Base-by-base conservation (phyloP, 2,797 vertebrate species). In the Cheirogaleus major region DNA sequence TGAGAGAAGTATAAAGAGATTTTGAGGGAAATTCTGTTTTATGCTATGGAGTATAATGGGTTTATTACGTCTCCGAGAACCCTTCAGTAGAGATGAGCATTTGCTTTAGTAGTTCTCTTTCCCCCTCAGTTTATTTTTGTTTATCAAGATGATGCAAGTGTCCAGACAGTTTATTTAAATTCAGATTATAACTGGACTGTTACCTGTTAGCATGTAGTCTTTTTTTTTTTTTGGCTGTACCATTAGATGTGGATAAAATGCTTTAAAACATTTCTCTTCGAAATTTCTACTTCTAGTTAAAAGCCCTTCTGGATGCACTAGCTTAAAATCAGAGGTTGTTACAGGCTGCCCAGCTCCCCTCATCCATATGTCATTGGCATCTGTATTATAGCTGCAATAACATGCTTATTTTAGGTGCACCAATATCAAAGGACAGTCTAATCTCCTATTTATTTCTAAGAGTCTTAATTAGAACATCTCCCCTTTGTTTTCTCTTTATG, bases 231-330 rank as follows among this genome's bases (percentile, higher is more conserved):
- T 92, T 78, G 41, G 50, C 10, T 65, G n/a, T 35, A 41, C 38
- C 70, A 22, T 59, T 89, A 80, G n/a, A 15, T n/a, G 12, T 84
- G 22, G 57, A 35, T 93, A 70, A 65, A 93, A 80, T 69, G 17
- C 32, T 96, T 78, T 70, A 75, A 83, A 84, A 25, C 30, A 57
- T 95, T 90, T 93, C 27, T 87, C 57, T 78, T 78, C 4, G n/a
- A 78, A 87, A 69, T 91, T 30, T 78, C 7, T 84, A 22, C 76
- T 52, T 79, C 14, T 55, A n/a, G 15, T 89, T 79, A 87, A 61
- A 80, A 93, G 25, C 41, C 9, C 9, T 45, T 32, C 43, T 48
- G 72, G 65, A 30, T 61, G 10, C 18, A 15, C 20, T 79, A 35
- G 50, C 50, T 55, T 41, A 23, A 52, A 88, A 45, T 32, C 18